Evolutionary conservation across 1,140 invertebrate genomes (phyloP).

Genomic region (Platyscapa corneri): DNA sequence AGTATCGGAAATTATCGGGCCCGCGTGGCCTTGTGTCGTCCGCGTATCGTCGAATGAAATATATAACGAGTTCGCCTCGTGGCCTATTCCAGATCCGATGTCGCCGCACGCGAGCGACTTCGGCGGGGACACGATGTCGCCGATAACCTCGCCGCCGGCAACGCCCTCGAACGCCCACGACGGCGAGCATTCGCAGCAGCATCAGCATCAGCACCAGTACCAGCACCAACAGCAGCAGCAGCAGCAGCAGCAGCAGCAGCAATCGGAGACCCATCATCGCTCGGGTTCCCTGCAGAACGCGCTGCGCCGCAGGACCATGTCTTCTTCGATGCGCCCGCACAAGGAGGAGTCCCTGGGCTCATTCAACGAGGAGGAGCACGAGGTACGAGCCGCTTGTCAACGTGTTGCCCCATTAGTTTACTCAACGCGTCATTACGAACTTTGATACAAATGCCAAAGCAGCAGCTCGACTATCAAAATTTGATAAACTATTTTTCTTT

Average conservation of each 20-base stretch:
- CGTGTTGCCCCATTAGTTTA: too few relatives aligned
- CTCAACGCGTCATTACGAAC: too few relatives aligned
- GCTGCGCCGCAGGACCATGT: constrained; percentile 74
- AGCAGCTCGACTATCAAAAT: too few relatives aligned
- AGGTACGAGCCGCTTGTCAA: constrained; percentile 57
- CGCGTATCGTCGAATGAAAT: not conserved
- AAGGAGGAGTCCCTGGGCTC: constrained; percentile 66
- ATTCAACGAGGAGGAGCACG: constrained; percentile 71
- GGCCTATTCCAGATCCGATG: constrained; percentile 72
- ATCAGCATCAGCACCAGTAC: constrained; percentile 62
- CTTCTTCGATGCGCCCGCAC: constrained; percentile 67
- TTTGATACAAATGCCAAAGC: too few relatives aligned
- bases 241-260: constrained; percentile 61
- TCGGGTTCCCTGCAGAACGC: constrained; percentile 66
- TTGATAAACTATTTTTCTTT: too few relatives aligned
- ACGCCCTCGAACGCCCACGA: constrained; percentile 73
- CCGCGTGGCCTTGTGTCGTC: not conserved
- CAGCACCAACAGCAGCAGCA: constrained; percentile 62
- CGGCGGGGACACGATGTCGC: constrained; percentile 72
- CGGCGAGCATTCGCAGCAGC: constrained; percentile 64
- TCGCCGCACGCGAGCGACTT: constrained; percentile 75
- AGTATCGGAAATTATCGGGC: not conserved
- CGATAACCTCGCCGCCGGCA: constrained; percentile 77
- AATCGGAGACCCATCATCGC: constrained; percentile 63
- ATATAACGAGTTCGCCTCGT: not conserved